A percentile compares a stretch with the other conserved stretches of the same genome.
Conservation (phyloP, 2,113 vertebrate genomes). For the Pavo muticus region DNA sequence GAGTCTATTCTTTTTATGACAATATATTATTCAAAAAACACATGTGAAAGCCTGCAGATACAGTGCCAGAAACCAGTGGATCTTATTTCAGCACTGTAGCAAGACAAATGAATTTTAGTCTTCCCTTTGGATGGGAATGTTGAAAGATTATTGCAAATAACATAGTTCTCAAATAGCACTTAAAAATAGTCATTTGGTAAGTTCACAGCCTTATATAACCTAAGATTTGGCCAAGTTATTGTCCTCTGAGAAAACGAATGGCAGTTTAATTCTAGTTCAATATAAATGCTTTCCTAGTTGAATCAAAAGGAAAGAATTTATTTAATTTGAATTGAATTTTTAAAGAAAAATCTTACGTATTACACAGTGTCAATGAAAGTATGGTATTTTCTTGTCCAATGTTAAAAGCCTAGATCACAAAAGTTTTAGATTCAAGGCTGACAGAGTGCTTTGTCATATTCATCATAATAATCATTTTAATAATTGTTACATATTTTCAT, state of each 20-base stretch:
- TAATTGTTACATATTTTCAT: neutral
- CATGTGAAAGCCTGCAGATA: neutral
- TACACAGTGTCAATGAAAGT: slow-evolving; percentile 57
- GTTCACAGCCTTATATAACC: neutral
- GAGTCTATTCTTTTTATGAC: neutral
- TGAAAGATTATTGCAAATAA: slow-evolving; percentile 4
- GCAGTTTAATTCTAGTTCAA: slow-evolving; percentile 64
- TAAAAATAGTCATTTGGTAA: neutral
- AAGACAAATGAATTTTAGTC: slow-evolving; percentile 16
- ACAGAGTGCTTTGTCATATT: neutral
- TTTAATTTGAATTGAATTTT: slow-evolving; percentile 49
- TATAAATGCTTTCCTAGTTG: slow-evolving; percentile 69
- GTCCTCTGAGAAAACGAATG: slow-evolving; percentile 57
- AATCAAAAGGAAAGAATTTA: slow-evolving; percentile 58
- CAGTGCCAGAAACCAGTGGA: neutral
- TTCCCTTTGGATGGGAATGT: neutral
- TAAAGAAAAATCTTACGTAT: slow-evolving; percentile 42
- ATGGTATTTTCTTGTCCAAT: slow-evolving; percentile 57
- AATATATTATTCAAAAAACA: neutral
- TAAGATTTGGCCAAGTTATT: slow-evolving; percentile 47
- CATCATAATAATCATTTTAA: neutral
- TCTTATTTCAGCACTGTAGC: neutral
- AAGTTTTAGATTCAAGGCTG: slow-evolving; percentile 19
- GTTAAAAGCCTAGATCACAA: slow-evolving; percentile 55
- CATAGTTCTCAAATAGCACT: neutral